A percentile compares a stretch with the other conserved stretches of the same genome.
Conservation (phyloP, 2,113 vertebrate genomes). For the Etheostoma spectabile region DNA sequence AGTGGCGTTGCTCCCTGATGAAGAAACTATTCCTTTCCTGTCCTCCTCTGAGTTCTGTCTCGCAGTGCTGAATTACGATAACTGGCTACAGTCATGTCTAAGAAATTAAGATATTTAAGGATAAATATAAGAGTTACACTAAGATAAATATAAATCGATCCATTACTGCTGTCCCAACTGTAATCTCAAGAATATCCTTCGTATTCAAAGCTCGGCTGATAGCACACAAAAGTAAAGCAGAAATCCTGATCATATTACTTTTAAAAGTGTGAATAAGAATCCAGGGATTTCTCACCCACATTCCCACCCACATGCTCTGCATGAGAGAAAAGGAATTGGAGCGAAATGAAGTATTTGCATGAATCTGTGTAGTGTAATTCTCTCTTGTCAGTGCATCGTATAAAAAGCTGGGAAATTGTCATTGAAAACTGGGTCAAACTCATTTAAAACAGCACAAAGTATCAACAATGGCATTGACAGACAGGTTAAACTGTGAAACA, state of each 20-base stretch:
- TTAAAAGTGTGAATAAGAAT: slow-evolving; percentile 43
- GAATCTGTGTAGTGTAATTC: slow-evolving; percentile 55
- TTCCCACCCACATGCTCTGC: slow-evolving; percentile 50
- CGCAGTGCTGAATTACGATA: slow-evolving; percentile 30
- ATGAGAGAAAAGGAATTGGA: slow-evolving; percentile 50
- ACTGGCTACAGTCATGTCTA: slow-evolving; percentile 7
- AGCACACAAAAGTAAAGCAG: slow-evolving; percentile 37
- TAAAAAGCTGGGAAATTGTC: slow-evolving; percentile 58
- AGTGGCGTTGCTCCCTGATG: slow-evolving; percentile 51
- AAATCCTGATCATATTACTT: slow-evolving; percentile 53
- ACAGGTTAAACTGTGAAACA: slow-evolving; percentile 57
- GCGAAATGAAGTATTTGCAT: slow-evolving; percentile 56
- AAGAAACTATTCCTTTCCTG: slow-evolving; percentile 53
- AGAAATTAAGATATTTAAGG: slow-evolving; percentile 13
- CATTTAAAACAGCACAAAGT: slow-evolving; percentile 51
- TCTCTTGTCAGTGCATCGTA: slow-evolving; percentile 50
- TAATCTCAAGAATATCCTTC: slow-evolving; percentile 11
- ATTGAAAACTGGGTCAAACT: slow-evolving; percentile 74
- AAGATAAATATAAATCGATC: slow-evolving; percentile 1
- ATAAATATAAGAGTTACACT: slow-evolving; percentile 19
- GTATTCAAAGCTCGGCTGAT: slow-evolving; percentile 32
- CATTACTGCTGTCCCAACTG: slow-evolving; percentile 5
- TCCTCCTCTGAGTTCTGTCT: slow-evolving; percentile 45
- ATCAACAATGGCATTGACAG: slow-evolving; percentile 52
- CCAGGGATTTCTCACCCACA: slow-evolving; percentile 61